Conservation (phyloP, 1,140 invertebrate genomes). For the Drosophila mayri region DNA sequence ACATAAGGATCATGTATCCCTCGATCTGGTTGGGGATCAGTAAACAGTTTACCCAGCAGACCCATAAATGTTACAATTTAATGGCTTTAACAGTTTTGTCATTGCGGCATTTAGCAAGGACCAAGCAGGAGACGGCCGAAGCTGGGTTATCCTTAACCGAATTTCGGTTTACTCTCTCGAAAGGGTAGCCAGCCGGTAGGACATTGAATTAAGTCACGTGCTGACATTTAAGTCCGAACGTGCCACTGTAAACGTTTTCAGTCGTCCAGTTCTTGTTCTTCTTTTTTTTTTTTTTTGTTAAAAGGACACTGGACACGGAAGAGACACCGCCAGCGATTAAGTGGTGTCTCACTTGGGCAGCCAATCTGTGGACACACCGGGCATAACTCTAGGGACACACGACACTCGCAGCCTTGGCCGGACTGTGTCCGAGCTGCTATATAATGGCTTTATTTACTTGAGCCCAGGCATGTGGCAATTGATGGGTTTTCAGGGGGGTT, state of each 20-base stretch:
- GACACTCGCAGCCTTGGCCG: background rate
- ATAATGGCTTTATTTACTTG: constrained; percentile 55
- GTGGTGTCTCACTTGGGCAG: constrained; percentile 32
- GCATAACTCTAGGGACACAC: constrained; percentile 12
- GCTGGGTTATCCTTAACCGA: constrained; percentile 3
- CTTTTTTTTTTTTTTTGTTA: constrained; percentile 2
- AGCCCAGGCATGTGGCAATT: constrained; percentile 45
- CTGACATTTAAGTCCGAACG: constrained; percentile 80
- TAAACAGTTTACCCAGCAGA: constrained; percentile 4
- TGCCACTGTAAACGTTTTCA: constrained; percentile 64
- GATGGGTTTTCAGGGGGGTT: constrained; percentile 20
- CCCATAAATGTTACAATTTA: constrained; percentile 40
- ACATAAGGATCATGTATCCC: background rate
- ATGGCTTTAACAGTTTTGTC: constrained; percentile 39
- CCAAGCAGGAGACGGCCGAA: background rate
- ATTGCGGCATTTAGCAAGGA: constrained; percentile 18
- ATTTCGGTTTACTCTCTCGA: constrained; percentile 10
- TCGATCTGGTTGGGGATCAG: background rate
- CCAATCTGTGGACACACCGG: constrained; percentile 33
- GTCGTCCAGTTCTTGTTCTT: background rate
- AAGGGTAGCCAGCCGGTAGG: constrained; percentile 5
- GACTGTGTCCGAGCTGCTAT: constrained; percentile 8
- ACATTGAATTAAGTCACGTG: constrained; percentile 69
- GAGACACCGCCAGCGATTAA: constrained; percentile 39
- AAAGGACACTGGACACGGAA: background rate